phyloP scores from a whole-genome alignment of 2,888 invertebrate species.

The Leptinotarsa juncta region DNA sequence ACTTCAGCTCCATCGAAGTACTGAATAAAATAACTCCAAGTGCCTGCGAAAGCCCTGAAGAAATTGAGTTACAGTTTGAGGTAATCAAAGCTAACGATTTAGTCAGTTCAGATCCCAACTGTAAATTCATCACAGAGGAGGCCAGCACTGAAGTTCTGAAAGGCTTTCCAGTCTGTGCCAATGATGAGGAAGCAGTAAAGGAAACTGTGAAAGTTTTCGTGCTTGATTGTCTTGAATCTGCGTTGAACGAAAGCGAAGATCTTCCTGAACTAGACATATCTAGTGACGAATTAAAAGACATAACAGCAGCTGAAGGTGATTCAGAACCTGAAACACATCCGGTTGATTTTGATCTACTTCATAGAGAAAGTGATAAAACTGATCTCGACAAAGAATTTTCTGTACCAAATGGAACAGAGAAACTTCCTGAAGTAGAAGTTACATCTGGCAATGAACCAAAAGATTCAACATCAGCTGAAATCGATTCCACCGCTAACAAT shows the following conservation, averaged over 20 bases:
- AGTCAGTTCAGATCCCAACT: slow-evolving; percentile 3
- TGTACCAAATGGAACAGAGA: not conserved
- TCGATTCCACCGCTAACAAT: no score
- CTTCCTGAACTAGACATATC: not conserved
- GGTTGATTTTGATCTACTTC: no score
- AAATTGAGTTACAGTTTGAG: slow-evolving; percentile 4
- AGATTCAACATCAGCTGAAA: no score
- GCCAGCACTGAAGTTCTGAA: not conserved
- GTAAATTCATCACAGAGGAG: not conserved
- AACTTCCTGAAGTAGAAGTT: no score
- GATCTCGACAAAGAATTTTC: no score
- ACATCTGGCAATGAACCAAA: no score
- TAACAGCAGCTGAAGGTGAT: slow-evolving; percentile 13
- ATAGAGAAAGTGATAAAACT: no score
- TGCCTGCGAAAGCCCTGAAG: no score
- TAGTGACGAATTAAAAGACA: not conserved
- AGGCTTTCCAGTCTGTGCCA: not conserved
- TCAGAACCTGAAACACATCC: not conserved
- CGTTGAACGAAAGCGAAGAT: slow-evolving; percentile 12
- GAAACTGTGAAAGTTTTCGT: slow-evolving; percentile 16
- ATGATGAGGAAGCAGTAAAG: no score
- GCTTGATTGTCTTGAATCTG: not conserved
- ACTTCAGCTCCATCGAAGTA: slow-evolving; percentile 42
- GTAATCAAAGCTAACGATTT: slow-evolving; percentile 19
- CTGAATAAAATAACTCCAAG: slow-evolving; percentile 14